phyloP scores from a whole-genome alignment of 1,140 invertebrate genomes.

The Diuraphis noxia region DNA sequence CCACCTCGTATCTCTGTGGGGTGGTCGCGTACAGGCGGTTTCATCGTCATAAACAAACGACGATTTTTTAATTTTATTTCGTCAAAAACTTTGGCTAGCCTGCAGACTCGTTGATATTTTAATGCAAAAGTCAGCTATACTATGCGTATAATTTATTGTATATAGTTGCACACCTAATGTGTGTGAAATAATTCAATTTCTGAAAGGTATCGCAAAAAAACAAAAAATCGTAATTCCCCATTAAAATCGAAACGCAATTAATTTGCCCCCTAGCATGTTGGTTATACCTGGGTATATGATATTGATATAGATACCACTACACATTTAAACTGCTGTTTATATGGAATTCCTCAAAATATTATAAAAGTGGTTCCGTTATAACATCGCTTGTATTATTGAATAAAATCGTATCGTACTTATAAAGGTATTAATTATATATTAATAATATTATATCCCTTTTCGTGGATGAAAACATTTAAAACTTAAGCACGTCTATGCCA shows the following conservation, averaged over 20 bases:
- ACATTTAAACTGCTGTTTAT: neutral
- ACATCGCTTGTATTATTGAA: neutral
- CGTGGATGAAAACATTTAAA: neutral
- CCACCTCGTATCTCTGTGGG: neutral
- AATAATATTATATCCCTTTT: too few relatives aligned
- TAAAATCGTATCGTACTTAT: neutral
- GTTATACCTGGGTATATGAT: too few relatives aligned
- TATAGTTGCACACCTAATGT: too few relatives aligned
- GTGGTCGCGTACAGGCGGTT: neutral
- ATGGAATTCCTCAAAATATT: too few relatives aligned
- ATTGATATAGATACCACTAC: neutral
- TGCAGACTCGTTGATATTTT: too few relatives aligned
- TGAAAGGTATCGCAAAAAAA: too few relatives aligned
- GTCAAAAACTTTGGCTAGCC: neutral
- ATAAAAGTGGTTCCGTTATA: neutral
- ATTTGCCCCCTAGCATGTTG: too few relatives aligned
- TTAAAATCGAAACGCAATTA: too few relatives aligned
- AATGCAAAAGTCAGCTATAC: too few relatives aligned
- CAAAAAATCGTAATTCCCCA: too few relatives aligned
- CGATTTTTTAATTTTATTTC: neutral
- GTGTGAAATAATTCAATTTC: neutral
- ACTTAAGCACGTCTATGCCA: neutral
- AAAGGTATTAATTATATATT: neutral
- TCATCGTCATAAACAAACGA: neutral
- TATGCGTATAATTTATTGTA: neutral